phyloP scores from a whole-genome alignment of 2,888 invertebrate genomes.

The Aquatica leii region DNA sequence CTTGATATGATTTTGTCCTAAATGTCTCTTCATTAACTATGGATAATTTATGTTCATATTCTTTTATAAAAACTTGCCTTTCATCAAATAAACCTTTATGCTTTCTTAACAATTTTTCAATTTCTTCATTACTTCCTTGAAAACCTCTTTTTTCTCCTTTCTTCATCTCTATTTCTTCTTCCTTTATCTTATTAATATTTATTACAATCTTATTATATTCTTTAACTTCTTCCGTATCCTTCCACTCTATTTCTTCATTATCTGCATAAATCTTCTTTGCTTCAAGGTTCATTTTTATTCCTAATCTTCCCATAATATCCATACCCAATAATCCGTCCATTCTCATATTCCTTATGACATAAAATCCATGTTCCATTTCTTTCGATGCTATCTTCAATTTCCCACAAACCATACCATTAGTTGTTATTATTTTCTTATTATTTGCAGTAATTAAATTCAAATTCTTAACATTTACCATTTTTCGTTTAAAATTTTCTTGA shows the following conservation, averaged over 20 bases:
- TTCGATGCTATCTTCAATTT: not conserved
- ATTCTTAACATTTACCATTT: not conserved
- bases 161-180: not conserved
- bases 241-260: not conserved
- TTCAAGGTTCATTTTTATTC: constrained; percentile 2
- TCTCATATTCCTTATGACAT: constrained; percentile 2
- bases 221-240: constrained; percentile 1
- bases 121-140: not conserved
- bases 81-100: not conserved
- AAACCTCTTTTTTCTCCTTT: not conserved
- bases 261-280: constrained; percentile 1
- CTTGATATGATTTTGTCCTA: too few species aligned
- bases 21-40: too few species aligned
- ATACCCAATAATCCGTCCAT: not conserved
- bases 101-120: constrained; percentile 5
- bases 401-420: not conserved
- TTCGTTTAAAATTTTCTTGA: not conserved
- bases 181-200: not conserved
- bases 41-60: not conserved
- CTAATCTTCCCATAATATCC: not conserved
- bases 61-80: not conserved
- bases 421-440: not conserved
- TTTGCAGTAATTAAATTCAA: not conserved
- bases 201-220: constrained; percentile 2
- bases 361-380: constrained; percentile 1